phyloP scores from a whole-genome alignment of 2,113 vertebrate genomes.

The Lamprotornis superbus region DNA sequence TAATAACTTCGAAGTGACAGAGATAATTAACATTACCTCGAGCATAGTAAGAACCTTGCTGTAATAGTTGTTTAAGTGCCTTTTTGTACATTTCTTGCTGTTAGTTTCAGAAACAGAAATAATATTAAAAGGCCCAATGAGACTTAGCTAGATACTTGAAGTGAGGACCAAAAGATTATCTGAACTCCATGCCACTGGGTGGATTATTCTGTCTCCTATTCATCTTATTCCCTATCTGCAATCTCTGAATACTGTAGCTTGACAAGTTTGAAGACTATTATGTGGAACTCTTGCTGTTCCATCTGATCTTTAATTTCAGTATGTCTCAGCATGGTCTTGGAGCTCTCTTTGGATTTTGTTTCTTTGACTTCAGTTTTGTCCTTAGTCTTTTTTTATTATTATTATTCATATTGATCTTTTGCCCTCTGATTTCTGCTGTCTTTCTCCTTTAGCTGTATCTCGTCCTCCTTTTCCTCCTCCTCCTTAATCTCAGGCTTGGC shows the following conservation, averaged over 20 bases:
- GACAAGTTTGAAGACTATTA: background rate
- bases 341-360: background rate
- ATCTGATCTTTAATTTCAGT: conserved; percentile 33
- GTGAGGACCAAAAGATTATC: background rate
- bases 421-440: background rate
- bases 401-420: background rate
- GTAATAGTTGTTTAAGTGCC: background rate
- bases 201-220: conserved; percentile 10
- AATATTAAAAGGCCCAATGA: background rate
- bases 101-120: conserved; percentile 9
- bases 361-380: background rate
- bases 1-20: background rate
- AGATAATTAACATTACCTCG: background rate
- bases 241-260: background rate
- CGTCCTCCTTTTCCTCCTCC: conserved; percentile 2
- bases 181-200: background rate
- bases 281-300: conserved; percentile 6
- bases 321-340: conserved; percentile 21
- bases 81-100: background rate
- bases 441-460: background rate
- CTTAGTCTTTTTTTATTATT: background rate
- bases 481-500: conserved; percentile 29
- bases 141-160: background rate
- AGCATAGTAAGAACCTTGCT: background rate
- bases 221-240: background rate